Evolutionary conservation across 2,797 vertebrate species (phyloP).

Genomic region (Clangula hyemalis): DNA sequence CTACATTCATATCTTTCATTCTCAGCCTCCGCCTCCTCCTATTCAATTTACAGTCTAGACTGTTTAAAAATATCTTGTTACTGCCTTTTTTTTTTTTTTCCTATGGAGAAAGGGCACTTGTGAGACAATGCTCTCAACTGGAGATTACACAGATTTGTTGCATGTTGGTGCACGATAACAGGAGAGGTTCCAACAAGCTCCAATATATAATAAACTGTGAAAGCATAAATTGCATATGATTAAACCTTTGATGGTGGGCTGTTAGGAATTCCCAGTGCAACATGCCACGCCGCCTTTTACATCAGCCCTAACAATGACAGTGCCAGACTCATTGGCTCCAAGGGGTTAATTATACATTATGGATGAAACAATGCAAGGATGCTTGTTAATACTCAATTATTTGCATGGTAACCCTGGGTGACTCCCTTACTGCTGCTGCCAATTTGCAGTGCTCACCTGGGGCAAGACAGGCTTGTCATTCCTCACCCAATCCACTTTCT

Average conservation of each 20-base stretch:
- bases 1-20: not conserved
- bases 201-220: conserved; percentile 37
- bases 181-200: conserved; percentile 41
- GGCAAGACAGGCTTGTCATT: conserved; percentile 51
- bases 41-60: conserved; percentile 62
- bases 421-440: conserved; percentile 40
- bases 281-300: not conserved
- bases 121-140: conserved; percentile 40
- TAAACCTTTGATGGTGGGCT: conserved; percentile 55
- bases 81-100: not conserved
- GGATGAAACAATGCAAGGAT: conserved; percentile 48
- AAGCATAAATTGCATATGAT: conserved; percentile 57
- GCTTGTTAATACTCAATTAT: conserved; percentile 54
- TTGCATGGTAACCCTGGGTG: conserved; percentile 7
- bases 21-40: conserved; percentile 31
- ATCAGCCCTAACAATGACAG: conserved; percentile 32
- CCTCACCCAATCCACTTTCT: not conserved
- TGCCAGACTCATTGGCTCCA: conserved; percentile 60
- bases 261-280: conserved; percentile 51
- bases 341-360: conserved; percentile 68
- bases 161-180: conserved; percentile 55
- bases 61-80: conserved; percentile 47
- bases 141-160: conserved; percentile 49
- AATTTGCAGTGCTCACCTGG: conserved; percentile 58
- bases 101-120: conserved; percentile 29